phyloP scores from a whole-genome alignment of 2,113 vertebrate genomes.

The Daboia siamensis region DNA sequence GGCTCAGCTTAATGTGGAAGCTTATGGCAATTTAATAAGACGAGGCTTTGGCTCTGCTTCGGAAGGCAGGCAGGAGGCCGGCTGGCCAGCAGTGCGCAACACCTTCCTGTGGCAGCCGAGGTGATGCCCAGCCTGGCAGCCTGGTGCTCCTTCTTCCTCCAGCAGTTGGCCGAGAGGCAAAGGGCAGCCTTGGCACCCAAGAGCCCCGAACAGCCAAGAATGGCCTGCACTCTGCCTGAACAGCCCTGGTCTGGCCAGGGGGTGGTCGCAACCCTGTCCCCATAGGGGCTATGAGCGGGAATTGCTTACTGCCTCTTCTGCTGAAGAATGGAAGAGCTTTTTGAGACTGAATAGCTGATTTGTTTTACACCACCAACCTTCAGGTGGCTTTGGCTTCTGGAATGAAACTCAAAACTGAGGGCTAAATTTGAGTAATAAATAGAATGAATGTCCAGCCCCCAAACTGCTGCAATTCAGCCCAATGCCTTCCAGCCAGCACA shows the following conservation, averaged over 20 bases:
- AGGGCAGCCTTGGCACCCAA: background rate
- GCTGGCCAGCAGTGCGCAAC: background rate
- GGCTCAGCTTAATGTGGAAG: constrained; percentile 54
- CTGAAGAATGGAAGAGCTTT: background rate
- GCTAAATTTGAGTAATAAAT: background rate
- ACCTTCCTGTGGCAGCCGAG: rapidly evolving
- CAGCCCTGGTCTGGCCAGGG: background rate
- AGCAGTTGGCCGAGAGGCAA: background rate
- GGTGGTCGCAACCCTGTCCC: background rate
- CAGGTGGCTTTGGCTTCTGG: background rate
- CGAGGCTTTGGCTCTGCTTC: background rate
- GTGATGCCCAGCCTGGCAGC: background rate
- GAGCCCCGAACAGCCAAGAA: background rate
- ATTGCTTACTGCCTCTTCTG: background rate
- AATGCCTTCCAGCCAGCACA: no score
- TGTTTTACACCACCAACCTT: background rate
- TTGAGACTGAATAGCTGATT: background rate
- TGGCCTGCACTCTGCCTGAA: background rate
- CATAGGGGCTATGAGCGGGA: background rate
- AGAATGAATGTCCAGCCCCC: background rate
- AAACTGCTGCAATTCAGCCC: no score
- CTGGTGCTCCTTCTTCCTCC: background rate
- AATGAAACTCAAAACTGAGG: background rate
- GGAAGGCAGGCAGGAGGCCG: rapidly evolving
- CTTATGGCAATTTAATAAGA: constrained; percentile 46